These are phyloP conservation scores for Caranx melampygus DNA, from an alignment of 2,113 vertebrate genomes.

Conservation along the genomic window DNA sequence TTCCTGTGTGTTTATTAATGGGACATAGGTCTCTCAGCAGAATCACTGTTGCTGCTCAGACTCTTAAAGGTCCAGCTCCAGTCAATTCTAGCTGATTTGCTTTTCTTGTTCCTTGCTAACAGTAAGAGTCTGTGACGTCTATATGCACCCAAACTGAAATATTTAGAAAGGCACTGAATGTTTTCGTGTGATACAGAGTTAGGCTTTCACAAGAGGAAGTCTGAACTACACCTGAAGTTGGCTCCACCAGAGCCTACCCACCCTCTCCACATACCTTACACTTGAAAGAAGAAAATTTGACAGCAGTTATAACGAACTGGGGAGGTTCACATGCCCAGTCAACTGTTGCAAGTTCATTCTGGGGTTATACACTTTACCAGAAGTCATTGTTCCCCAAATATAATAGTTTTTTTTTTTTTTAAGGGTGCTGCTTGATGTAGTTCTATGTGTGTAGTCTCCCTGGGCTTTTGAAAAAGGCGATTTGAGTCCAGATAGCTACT, in stretches of 20 bases:
- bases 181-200: too few relatives aligned
- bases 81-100: not conserved
- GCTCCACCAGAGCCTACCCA: not conserved
- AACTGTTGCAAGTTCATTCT: constrained; percentile 21
- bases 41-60: not conserved
- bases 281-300: constrained; percentile 13
- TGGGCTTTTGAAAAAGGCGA: not conserved
- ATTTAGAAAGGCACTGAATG: not conserved
- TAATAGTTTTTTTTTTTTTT: not conserved
- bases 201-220: not conserved
- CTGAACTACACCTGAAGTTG: not conserved
- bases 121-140: not conserved
- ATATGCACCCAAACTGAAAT: not conserved
- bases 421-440: constrained; percentile 15
- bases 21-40: not conserved
- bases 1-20: not conserved
- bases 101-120: not conserved
- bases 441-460: not conserved
- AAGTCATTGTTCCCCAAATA: constrained; percentile 15
- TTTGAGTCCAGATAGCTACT: not conserved
- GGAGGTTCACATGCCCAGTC: constrained; percentile 9
- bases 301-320: constrained; percentile 24
- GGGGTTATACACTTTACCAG: constrained; percentile 7
- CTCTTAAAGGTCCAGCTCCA: not conserved
- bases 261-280: not conserved